Evolutionary conservation across 53 echinoderm and acorn worm genomes (phyloP), one percentile per base, ranked within the genome.

Genomic region (Actinopyga echinites): DNA sequence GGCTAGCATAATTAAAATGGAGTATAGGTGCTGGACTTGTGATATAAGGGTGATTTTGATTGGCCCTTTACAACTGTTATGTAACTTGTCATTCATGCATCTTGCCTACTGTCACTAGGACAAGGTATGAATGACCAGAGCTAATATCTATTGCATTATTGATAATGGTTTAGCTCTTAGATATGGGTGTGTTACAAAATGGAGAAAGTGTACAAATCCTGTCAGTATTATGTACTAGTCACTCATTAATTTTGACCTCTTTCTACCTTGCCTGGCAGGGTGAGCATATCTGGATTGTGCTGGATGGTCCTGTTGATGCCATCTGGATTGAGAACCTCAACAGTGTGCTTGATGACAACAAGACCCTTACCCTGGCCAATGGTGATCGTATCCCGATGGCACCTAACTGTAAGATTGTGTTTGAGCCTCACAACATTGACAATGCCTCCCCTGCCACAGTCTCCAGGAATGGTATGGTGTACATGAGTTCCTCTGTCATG

Each of bases 271-370:
- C 7, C 12, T 57, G 30, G 53, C 60, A 97, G 97, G 94, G 94
- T 79, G 97, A 97, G 64, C 94, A 94, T 87, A 90, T 97, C 86
- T 97, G 97, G 97, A 94, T 97, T 29, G 92, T 99, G 1, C 86
- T 97, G 45, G 97, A 97, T 75, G 97, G 97, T 17, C 97, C 97
- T 0, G 97, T 97, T 7, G 94, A 94, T 65, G 94, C 97, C 69
- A 94, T 95, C 92, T 99, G 99, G 94, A 94, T 97, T 38, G 97
- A 97, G 83, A 97, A 97, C 77, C 93, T 97, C 45, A 97, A 97
- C 92, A 92, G 92, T 56, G 97, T 97, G 13, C 77, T 97, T 56
- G 97, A 99, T 37, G 97, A 97, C 89, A 97, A 97, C 87, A 97
- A 94, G 86, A 97, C 97, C 22, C 83, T 97, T 20, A 97, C 97